Conservation (phyloP, 2,797 vertebrate genomes). For the Ptychobarbus kaznakovi region DNA sequence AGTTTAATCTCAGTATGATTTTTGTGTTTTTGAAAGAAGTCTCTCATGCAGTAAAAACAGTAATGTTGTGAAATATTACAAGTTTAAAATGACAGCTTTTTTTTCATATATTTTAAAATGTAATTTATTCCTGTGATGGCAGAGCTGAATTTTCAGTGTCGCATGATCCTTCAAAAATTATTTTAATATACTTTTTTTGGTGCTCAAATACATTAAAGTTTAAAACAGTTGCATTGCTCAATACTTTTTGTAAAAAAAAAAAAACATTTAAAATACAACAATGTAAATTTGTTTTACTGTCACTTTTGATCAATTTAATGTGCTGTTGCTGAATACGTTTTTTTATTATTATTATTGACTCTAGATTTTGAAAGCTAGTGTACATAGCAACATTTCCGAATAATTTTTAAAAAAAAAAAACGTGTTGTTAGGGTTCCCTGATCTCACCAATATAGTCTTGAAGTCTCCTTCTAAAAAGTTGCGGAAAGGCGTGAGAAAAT, state of each 20-base stretch:
- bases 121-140: neutral
- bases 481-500: conserved; percentile 96
- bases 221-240: neutral
- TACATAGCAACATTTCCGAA: neutral
- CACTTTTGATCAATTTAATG: neutral
- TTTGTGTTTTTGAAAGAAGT: neutral
- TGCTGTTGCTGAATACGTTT: neutral
- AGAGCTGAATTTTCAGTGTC: neutral
- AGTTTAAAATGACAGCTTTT: neutral
- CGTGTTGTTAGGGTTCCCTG: neutral
- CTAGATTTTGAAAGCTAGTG: neutral
- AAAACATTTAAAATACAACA: neutral
- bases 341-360: neutral
- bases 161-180: neutral
- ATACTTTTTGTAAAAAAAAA: neutral
- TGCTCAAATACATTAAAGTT: neutral
- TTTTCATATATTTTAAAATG: neutral
- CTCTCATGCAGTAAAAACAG: neutral
- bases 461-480: conserved; percentile 99
- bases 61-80: neutral
- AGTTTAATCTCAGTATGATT: neutral
- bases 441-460: conserved; percentile 96
- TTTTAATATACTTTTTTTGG: neutral
- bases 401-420: neutral
- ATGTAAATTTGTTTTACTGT: neutral